Conservation (phyloP, 2,797 vertebrate genomes). For the Trachurus trachurus region DNA sequence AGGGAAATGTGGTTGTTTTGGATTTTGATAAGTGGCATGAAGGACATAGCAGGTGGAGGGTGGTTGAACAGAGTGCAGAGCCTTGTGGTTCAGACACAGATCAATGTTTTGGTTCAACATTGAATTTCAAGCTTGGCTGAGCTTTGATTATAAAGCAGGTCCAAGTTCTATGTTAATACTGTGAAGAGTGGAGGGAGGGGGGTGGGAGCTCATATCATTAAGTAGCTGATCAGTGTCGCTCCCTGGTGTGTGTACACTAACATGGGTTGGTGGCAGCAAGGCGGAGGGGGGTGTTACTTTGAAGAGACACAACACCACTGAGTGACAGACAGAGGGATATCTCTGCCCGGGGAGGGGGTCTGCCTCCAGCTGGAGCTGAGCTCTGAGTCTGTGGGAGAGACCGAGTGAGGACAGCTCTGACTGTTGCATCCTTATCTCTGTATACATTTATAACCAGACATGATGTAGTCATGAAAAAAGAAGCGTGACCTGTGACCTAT, state of each 20-base stretch:
- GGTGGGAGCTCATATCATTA: constrained; percentile 18
- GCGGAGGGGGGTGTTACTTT: constrained; percentile 37
- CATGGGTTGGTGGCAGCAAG: constrained; percentile 21
- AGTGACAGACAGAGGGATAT: constrained; percentile 61
- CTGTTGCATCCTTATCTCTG: constrained; percentile 17
- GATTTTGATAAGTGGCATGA: not conserved
- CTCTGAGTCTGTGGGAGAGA: constrained; percentile 26
- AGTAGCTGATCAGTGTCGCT: constrained; percentile 46
- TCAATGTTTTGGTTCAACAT: no score
- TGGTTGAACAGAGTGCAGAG: not conserved
- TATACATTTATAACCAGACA: not conserved
- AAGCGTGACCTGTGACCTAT: not conserved
- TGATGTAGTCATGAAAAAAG: constrained; percentile 5
- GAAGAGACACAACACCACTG: constrained; percentile 61
- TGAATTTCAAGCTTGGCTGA: no score
- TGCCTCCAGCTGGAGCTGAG: constrained; percentile 57
- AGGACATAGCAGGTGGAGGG: not conserved
- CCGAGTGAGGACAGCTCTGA: constrained; percentile 1
- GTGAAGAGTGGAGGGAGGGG: no score
- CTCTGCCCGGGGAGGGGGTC: constrained; percentile 44
- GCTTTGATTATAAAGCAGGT: no score
- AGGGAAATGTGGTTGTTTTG: not conserved
- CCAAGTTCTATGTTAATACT: no score
- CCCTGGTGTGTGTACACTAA: constrained; percentile 41
- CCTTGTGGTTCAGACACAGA: no score